Percentiles rank a stretch among this genome's conserved stretches.
Conservation (phyloP, 2,113 vertebrate species). For the Acrocephalus arundinaceus region DNA sequence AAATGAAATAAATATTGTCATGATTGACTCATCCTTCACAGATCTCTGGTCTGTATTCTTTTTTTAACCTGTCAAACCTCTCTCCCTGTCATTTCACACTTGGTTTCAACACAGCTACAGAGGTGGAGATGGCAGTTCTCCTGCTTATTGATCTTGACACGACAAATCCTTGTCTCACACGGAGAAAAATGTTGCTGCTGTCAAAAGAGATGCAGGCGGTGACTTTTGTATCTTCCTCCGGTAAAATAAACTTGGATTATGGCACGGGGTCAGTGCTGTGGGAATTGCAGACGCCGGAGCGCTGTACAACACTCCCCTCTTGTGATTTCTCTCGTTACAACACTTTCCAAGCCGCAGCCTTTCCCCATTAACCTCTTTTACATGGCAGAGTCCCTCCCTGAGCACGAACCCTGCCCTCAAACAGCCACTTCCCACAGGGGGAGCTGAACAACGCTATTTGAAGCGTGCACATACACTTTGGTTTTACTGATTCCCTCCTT, state of each 20-base stretch:
- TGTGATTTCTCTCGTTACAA: slow-evolving; percentile 70
- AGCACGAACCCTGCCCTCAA: background rate
- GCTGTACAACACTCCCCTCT: slow-evolving; percentile 77
- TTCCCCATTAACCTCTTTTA: background rate
- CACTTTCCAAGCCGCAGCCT: background rate
- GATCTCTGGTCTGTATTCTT: background rate
- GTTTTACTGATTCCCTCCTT: background rate
- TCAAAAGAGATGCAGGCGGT: background rate
- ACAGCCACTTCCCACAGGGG: background rate
- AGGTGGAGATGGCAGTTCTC: background rate
- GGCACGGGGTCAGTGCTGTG: background rate
- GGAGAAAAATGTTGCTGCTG: background rate
- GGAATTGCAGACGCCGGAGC: background rate
- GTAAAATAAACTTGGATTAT: background rate
- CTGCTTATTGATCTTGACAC: background rate
- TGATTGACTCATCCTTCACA: background rate
- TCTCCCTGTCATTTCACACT: background rate
- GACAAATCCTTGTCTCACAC: background rate
- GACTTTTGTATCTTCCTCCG: background rate
- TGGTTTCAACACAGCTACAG: background rate
- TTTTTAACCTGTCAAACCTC: background rate
- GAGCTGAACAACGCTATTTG: background rate
- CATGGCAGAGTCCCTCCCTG: background rate
- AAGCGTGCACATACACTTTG: background rate
- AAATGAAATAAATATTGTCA: background rate